Evolutionary conservation across 2,797 vertebrate species (phyloP).

Genomic region (Neostethus bicornis): DNA sequence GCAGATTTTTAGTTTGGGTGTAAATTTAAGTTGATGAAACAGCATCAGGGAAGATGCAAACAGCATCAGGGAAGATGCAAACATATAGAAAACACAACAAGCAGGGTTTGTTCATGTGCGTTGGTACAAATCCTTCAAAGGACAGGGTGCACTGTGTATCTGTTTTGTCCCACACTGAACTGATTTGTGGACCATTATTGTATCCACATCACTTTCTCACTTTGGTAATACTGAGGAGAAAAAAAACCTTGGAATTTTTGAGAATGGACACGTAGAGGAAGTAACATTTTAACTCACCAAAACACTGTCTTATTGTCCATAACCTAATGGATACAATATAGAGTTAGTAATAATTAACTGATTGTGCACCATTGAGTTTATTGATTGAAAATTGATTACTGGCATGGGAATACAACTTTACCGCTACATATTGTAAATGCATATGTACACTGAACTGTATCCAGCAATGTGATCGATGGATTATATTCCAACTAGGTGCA

Average conservation of each 20-base stretch:
- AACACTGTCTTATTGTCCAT: too few relatives aligned
- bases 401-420: conserved; percentile 28
- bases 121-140: background rate
- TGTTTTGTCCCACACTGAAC: too few relatives aligned
- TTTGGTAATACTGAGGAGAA: too few relatives aligned
- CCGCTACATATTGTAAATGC: conserved; percentile 38
- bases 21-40: background rate
- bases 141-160: background rate
- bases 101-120: background rate
- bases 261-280: too few relatives aligned
- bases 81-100: background rate
- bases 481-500: conserved; percentile 42
- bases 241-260: too few relatives aligned
- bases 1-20: background rate
- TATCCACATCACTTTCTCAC: too few relatives aligned
- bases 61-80: background rate
- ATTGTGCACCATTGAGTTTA: background rate
- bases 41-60: background rate
- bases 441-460: conserved; percentile 30
- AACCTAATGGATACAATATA: too few relatives aligned
- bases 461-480: conserved; percentile 49
- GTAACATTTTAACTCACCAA: too few relatives aligned
- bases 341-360: conserved; percentile 8
- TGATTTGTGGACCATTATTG: too few relatives aligned
- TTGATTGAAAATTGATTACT: conserved; percentile 12